Percentiles rank a stretch among this genome's conserved stretches.
These are phyloP conservation scores for Sialis lutaria DNA, from an alignment of 2,888 invertebrate genomes.

Conservation along the genomic window DNA sequence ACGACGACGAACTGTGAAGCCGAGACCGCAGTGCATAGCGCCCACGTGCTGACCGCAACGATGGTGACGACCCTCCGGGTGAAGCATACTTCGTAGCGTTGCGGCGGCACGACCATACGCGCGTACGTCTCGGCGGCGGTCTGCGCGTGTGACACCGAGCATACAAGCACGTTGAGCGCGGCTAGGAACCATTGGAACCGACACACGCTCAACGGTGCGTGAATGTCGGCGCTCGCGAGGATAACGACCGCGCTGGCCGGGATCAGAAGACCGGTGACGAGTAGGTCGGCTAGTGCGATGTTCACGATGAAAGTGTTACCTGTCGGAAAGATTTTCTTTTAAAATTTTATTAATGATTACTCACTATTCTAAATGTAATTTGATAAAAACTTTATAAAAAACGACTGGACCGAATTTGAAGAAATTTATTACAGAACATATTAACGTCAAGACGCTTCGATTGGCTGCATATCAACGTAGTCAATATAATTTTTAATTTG, in stretches of 20 bases:
- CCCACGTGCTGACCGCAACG: slow-evolving; percentile 36
- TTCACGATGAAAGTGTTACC: slow-evolving; percentile 53
- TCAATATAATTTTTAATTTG: no score
- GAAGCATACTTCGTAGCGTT: slow-evolving; percentile 31
- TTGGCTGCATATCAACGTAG: no score
- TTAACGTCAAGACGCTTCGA: no score
- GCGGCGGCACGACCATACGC: slow-evolving; percentile 36
- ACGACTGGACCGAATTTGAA: no score
- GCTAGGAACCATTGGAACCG: slow-evolving; percentile 47
- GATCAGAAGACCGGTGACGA: slow-evolving; percentile 49
- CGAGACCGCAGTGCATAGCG: slow-evolving; percentile 33
- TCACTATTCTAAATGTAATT: no score
- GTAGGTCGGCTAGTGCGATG: slow-evolving; percentile 51
- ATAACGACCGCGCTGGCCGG: slow-evolving; percentile 52
- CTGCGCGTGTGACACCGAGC: slow-evolving; percentile 40
- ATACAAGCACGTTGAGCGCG: slow-evolving; percentile 45
- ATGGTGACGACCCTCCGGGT: slow-evolving; percentile 29
- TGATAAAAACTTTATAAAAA: no score
- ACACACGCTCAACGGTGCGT: slow-evolving; percentile 40
- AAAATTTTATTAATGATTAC: no score
- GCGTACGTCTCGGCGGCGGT: slow-evolving; percentile 50
- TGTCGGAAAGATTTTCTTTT: slow-evolving; percentile 15
- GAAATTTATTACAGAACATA: no score
- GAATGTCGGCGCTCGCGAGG: slow-evolving; percentile 46
- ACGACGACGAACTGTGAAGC: slow-evolving; percentile 37